phyloP scores from a whole-genome alignment of 2,113 vertebrate species.

The Arizona elegans region DNA sequence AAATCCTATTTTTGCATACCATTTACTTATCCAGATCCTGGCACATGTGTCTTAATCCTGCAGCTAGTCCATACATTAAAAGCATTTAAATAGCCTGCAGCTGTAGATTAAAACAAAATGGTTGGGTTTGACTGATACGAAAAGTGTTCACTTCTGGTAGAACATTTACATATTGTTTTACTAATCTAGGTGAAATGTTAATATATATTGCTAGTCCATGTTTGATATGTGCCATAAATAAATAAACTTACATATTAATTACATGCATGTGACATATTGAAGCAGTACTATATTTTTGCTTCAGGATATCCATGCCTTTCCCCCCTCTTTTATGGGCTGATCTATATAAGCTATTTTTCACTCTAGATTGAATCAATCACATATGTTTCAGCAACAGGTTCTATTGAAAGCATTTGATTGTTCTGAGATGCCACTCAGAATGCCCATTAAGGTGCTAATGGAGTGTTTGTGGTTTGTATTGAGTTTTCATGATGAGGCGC shows the following conservation, averaged over 20 bases:
- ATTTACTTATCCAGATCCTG: neutral
- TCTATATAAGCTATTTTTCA: neutral
- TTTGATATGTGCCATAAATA: neutral
- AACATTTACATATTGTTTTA: neutral
- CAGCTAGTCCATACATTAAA: neutral
- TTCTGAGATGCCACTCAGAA: slow-evolving; percentile 48
- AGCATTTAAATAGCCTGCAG: neutral
- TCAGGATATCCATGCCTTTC: slow-evolving; percentile 3
- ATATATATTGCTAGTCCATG: neutral
- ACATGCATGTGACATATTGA: neutral
- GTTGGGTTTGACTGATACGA: neutral
- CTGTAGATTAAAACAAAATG: neutral
- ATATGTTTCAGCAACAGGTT: slow-evolving; percentile 56
- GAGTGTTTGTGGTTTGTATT: slow-evolving; percentile 53
- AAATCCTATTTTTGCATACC: neutral
- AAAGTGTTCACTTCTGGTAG: neutral
- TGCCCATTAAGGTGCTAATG: slow-evolving; percentile 60
- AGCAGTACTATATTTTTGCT: neutral
- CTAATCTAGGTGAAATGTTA: neutral
- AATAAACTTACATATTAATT: neutral
- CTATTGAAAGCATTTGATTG: slow-evolving; percentile 49
- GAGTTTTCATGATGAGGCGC: slow-evolving; percentile 59
- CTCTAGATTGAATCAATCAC: slow-evolving; percentile 13
- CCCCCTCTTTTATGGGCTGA: slow-evolving; percentile 25
- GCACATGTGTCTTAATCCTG: neutral